A percentile compares a stretch with the other conserved stretches of the same genome.
These are phyloP conservation scores for Lasioglossum pauxillum DNA, from an alignment of 2,888 invertebrate species.

Conservation along the genomic window DNA sequence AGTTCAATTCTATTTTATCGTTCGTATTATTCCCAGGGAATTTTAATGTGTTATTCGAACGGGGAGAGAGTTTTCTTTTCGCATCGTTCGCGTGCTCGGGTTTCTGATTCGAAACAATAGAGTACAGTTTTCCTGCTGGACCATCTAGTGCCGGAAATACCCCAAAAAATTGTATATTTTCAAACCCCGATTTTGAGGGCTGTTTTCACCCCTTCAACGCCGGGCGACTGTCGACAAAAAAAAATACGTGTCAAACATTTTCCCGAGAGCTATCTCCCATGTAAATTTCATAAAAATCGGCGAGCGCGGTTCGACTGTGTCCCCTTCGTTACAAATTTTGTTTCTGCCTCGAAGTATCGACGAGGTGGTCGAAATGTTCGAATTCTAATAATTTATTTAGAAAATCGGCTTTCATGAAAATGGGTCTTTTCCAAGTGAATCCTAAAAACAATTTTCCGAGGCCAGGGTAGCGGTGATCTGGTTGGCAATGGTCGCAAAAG, in stretches of 20 bases:
- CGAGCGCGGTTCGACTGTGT: not conserved
- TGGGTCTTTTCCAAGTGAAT: not conserved
- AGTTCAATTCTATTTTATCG: not conserved
- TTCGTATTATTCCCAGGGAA: not conserved
- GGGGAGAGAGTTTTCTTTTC: not conserved
- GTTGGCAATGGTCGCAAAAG: not conserved
- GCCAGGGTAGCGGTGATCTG: not conserved
- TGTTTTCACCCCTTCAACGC: conserved; percentile 7
- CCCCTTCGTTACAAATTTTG: not conserved
- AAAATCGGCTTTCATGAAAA: not conserved
- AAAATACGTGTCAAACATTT: conserved; percentile 10
- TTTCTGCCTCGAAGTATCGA: not conserved
- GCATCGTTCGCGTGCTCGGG: not conserved
- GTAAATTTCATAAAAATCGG: conserved; percentile 1
- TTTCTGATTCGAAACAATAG: not conserved
- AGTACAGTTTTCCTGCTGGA: not conserved
- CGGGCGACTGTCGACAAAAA: not conserved
- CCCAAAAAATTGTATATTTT: not conserved
- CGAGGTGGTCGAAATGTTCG: not conserved
- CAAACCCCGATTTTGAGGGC: not conserved
- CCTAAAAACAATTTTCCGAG: not conserved
- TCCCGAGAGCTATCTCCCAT: not conserved
- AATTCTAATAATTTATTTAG: not conserved
- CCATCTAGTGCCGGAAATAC: not conserved
- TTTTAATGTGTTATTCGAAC: not conserved